A percentile compares a stretch with the other conserved stretches of the same genome.
Conservation (phyloP, 2,888 invertebrate genomes). For the Tiliacea citrago region DNA sequence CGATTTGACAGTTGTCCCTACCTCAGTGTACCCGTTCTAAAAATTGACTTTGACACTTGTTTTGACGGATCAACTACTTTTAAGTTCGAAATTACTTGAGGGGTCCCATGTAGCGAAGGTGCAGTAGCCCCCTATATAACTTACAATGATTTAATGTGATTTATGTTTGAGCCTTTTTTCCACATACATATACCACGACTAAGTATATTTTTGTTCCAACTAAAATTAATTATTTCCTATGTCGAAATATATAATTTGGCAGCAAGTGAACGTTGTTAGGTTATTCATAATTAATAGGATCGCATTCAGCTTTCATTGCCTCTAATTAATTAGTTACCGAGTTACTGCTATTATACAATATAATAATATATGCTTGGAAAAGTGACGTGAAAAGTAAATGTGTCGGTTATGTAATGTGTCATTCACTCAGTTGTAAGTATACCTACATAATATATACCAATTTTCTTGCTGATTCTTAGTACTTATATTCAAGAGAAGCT, state of each 20-base stretch:
- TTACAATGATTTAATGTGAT: neutral
- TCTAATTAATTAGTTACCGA: constrained; percentile 57
- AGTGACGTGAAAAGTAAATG: constrained; percentile 43
- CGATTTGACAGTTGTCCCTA: neutral
- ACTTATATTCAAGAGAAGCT: neutral
- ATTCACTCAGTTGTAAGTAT: constrained; percentile 3
- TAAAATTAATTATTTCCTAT: constrained; percentile 64
- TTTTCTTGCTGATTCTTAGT: constrained; percentile 10
- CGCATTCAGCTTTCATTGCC: constrained; percentile 53
- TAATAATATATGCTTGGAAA: constrained; percentile 44
- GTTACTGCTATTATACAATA: constrained; percentile 46
- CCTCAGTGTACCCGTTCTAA: neutral
- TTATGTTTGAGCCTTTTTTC: constrained; percentile 1
- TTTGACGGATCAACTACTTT: too few species aligned
- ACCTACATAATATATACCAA: neutral
- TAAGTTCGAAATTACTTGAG: neutral
- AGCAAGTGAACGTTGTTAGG: constrained; percentile 58
- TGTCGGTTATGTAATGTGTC: constrained; percentile 48
- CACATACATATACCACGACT: constrained; percentile 31
- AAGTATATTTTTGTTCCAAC: constrained; percentile 24
- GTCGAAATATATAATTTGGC: constrained; percentile 59
- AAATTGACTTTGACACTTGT: neutral
- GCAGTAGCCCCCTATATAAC: neutral
- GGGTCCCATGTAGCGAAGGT: neutral
- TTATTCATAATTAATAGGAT: constrained; percentile 62